Conservation (phyloP, 2,797 vertebrate species). For the Cyclura pinguis region DNA sequence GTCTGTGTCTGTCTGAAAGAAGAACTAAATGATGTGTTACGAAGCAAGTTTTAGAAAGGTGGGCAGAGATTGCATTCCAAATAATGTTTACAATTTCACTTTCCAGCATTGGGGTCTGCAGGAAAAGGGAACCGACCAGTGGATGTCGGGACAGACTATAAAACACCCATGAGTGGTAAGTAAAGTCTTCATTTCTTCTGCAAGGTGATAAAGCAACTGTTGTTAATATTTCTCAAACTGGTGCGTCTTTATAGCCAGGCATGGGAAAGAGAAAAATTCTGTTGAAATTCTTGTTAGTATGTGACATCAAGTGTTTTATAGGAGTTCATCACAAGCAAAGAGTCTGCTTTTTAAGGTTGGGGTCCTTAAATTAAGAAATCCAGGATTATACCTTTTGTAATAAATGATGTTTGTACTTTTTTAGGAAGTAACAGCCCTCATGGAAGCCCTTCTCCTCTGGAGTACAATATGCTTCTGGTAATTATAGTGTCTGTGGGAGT, state of each 20-base stretch:
- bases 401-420: constrained; percentile 29
- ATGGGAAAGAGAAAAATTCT: not conserved
- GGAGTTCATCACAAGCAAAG: not conserved
- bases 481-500: constrained; percentile 94
- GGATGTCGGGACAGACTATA: constrained; percentile 81
- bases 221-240: not conserved
- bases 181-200: not conserved
- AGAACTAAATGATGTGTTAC: not conserved
- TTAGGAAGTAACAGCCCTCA: constrained; percentile 90
- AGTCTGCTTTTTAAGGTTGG: not conserved
- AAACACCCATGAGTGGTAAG: constrained; percentile 86
- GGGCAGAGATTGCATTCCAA: not conserved
- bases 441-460: constrained; percentile 83
- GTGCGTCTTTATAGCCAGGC: not conserved
- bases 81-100: constrained; percentile 53
- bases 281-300: not conserved
- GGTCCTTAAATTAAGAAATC: not conserved
- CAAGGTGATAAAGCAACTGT: not conserved
- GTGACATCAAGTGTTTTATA: not conserved
- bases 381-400: not conserved
- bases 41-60: not conserved
- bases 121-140: constrained; percentile 84
- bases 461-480: constrained; percentile 91
- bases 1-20: not conserved
- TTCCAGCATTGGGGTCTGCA: constrained; percentile 86